Evolutionary conservation across 35 echinoderm and acorn worm species (phyloP).

Genomic region (Stichopus chloronotus): DNA sequence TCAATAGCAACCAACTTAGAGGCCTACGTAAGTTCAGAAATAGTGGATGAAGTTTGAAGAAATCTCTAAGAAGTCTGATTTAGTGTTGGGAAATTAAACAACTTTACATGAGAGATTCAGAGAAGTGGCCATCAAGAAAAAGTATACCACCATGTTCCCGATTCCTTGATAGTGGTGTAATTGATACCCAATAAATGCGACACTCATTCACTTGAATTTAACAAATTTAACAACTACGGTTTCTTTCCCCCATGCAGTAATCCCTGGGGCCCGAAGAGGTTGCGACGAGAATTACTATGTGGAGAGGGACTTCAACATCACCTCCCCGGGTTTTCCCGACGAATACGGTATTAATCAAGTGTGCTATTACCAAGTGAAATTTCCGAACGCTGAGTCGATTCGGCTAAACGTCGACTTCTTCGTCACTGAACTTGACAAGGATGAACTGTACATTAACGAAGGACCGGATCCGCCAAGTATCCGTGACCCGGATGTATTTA

Average conservation of each 20-base stretch:
- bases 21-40: too few relatives aligned
- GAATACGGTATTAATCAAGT: not conserved
- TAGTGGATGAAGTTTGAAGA: too few relatives aligned
- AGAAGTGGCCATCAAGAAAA: too few relatives aligned
- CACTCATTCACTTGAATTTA: too few relatives aligned
- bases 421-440: not conserved
- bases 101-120: too few relatives aligned
- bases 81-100: too few relatives aligned
- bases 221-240: too few relatives aligned
- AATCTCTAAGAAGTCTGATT: too few relatives aligned
- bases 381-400: conserved; percentile 30
- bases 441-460: not conserved
- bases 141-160: too few relatives aligned
- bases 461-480: conserved; percentile 32
- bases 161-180: too few relatives aligned
- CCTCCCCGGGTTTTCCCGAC: conserved; percentile 15
- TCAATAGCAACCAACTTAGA: too few relatives aligned
- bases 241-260: not conserved
- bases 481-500: not conserved
- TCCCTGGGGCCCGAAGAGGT: not conserved
- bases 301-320: not conserved
- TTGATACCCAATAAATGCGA: too few relatives aligned
- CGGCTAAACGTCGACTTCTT: conserved; percentile 32
- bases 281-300: conserved; percentile 28
- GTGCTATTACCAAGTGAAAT: conserved; percentile 47